phyloP scores from a whole-genome alignment of 1,140 invertebrate genomes.

The Epicauta chinensis region DNA sequence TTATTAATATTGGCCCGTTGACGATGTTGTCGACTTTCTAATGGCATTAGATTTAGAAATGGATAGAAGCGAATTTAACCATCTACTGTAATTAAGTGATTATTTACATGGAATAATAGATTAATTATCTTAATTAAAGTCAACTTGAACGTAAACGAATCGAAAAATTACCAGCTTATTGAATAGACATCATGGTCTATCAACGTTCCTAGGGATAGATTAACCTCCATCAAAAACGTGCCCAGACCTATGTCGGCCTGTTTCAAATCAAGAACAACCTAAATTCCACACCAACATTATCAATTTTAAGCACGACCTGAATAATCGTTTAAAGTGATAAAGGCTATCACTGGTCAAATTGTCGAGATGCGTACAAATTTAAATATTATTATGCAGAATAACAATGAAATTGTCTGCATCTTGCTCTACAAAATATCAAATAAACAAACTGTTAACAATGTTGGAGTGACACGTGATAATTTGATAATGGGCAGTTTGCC shows the following conservation, averaged over 20 bases:
- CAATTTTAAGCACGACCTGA: not conserved
- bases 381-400: too few species aligned
- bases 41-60: conserved; percentile 13
- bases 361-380: not conserved
- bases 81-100: conserved; percentile 10
- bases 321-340: not conserved
- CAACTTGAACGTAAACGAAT: conserved; percentile 12
- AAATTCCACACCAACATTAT: not conserved
- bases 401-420: too few species aligned
- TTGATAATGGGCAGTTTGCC: too few species aligned
- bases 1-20: conserved; percentile 18
- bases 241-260: not conserved
- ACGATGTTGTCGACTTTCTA: conserved; percentile 11
- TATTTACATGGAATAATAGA: conserved; percentile 13
- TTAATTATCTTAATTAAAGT: conserved; percentile 12
- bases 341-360: not conserved
- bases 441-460: too few species aligned
- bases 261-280: not conserved
- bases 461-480: too few species aligned
- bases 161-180: conserved; percentile 12
- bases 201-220: not conserved
- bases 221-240: conserved; percentile 6
- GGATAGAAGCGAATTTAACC: conserved; percentile 3
- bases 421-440: too few species aligned
- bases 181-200: too few species aligned